Percentiles rank a stretch among this genome's conserved stretches.
phyloP scores from a whole-genome alignment of 2,888 invertebrate genomes.

The Amblyteles armatorius region DNA sequence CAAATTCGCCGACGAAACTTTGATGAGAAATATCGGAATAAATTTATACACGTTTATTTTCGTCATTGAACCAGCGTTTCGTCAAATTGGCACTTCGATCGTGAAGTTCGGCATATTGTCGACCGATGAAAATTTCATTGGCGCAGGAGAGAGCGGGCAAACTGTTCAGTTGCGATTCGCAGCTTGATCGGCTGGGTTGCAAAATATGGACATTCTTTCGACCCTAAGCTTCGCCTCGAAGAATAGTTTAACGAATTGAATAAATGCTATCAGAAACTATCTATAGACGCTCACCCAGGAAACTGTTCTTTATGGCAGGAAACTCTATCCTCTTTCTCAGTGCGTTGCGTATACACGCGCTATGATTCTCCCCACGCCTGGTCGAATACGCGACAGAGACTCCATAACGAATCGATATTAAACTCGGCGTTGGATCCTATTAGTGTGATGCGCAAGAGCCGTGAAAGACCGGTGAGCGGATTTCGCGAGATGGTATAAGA shows the following conservation, averaged over 20 bases:
- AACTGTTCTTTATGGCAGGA: no score
- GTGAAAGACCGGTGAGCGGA: constrained; percentile 31
- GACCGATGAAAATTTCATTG: constrained; percentile 32
- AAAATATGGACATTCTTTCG: neutral
- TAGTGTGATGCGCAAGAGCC: constrained; percentile 35
- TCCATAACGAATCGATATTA: constrained; percentile 36
- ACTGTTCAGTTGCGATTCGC: neutral
- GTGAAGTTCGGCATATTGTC: neutral
- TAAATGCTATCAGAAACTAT: no score
- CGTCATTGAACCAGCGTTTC: neutral
- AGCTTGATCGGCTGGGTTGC: neutral
- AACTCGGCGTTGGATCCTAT: constrained; percentile 40
- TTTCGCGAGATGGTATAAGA: constrained; percentile 20
- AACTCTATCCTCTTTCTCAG: no score
- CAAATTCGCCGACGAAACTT: neutral
- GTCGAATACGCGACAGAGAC: neutral
- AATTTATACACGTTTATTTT: neutral
- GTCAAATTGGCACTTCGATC: constrained; percentile 18
- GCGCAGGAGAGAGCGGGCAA: neutral
- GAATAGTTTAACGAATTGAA: neutral
- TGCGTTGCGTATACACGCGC: neutral
- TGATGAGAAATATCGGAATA: neutral
- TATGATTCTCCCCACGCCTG: neutral
- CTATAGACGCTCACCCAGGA: no score
- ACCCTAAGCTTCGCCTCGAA: neutral